Percentiles rank a stretch among this genome's conserved stretches.
These are phyloP conservation scores for Sparus aurata DNA, from an alignment of 2,797 vertebrate genomes.

Conservation along the genomic window DNA sequence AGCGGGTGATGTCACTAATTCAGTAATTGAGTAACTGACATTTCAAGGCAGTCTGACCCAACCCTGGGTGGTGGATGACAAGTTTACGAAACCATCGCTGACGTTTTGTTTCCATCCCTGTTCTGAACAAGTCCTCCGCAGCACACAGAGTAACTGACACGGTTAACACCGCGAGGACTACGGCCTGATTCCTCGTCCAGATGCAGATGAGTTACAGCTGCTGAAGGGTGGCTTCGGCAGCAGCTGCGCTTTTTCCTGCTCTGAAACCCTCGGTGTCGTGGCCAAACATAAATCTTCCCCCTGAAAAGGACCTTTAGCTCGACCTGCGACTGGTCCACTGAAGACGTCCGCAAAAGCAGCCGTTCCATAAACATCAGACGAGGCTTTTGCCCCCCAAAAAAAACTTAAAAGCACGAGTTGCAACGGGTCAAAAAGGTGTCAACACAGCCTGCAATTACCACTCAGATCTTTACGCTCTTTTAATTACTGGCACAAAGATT, in stretches of 20 bases:
- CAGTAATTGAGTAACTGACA: too few species aligned
- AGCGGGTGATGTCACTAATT: too few species aligned
- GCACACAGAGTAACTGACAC: conserved; percentile 23
- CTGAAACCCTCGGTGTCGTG: conserved; percentile 47
- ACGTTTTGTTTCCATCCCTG: conserved; percentile 4
- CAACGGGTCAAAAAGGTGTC: conserved; percentile 28
- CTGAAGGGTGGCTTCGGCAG: conserved; percentile 58
- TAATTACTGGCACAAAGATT: conserved; percentile 6
- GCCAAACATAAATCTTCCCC: conserved; percentile 60
- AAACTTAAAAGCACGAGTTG: not conserved
- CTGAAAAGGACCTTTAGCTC: conserved; percentile 52
- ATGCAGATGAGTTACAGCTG: conserved; percentile 78
- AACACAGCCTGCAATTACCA: not conserved
- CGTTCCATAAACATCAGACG: conserved; percentile 33
- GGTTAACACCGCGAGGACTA: conserved; percentile 14
- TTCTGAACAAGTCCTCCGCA: conserved; percentile 8
- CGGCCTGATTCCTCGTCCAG: conserved; percentile 56
- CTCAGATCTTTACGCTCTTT: not conserved
- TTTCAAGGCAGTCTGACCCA: too few species aligned
- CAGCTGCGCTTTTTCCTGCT: conserved; percentile 70
- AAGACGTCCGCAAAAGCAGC: conserved; percentile 34
- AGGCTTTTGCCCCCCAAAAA: conserved; percentile 5
- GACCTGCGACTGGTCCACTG: conserved; percentile 45
- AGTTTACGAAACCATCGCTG: conserved; percentile 4
- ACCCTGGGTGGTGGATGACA: not conserved